Percentiles rank a stretch among this genome's conserved stretches.
phyloP scores from a whole-genome alignment of 2,888 invertebrate genomes.

The Macropis europaea region DNA sequence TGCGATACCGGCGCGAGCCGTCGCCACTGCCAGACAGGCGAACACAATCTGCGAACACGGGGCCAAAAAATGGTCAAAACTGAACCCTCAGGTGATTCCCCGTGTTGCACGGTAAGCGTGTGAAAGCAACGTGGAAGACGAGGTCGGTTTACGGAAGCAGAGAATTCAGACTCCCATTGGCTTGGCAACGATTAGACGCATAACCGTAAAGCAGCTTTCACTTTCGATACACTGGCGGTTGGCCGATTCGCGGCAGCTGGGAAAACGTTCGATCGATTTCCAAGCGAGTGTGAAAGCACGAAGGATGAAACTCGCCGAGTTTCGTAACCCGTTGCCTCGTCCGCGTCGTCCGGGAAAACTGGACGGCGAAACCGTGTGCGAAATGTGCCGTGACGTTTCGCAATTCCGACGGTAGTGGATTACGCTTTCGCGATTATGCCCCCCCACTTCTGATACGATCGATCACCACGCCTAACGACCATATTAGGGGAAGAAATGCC shows the following conservation, averaged over 20 bases:
- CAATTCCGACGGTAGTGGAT: slow-evolving; percentile 74
- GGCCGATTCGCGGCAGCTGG: slow-evolving; percentile 2
- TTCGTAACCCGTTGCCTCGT: no score
- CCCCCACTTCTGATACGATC: slow-evolving; percentile 11
- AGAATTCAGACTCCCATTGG: slow-evolving; percentile 48
- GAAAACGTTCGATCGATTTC: slow-evolving; percentile 24
- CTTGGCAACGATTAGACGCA: slow-evolving; percentile 53
- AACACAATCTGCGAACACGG: slow-evolving; percentile 74
- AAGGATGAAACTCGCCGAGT: no score
- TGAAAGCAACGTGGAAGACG: no score
- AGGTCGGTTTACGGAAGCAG: slow-evolving; percentile 53
- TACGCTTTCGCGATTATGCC: slow-evolving; percentile 66
- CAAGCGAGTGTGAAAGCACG: no score
- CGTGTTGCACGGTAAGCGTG: no score
- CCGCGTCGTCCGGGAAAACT: slow-evolving; percentile 1
- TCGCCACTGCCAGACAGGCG: slow-evolving; percentile 79
- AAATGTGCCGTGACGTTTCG: slow-evolving; percentile 72
- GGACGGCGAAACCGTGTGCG: no score
- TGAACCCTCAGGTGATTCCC: no score
- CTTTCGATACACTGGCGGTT: slow-evolving; percentile 63
- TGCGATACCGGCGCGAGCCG: slow-evolving; percentile 77
- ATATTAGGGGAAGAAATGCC: slow-evolving; percentile 74
- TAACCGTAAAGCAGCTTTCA: slow-evolving; percentile 74
- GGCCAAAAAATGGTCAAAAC: no score
- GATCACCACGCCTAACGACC: slow-evolving; percentile 55